Percentiles rank a stretch among this genome's conserved stretches.
Conservation (phyloP, 2,888 invertebrate species). For the Ophion slaviceki region DNA sequence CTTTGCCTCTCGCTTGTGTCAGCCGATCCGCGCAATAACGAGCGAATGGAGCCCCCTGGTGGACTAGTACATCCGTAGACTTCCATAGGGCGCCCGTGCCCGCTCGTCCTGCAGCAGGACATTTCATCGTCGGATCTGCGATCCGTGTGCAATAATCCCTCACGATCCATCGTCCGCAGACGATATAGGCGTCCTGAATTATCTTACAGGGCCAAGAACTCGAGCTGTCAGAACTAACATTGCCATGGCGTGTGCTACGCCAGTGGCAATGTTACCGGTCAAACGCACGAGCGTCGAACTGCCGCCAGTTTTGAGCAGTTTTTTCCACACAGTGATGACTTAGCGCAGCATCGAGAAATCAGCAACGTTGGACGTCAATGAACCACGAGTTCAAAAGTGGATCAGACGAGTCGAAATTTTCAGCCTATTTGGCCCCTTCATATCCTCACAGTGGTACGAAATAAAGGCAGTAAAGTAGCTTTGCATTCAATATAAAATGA, state of each 20-base stretch:
- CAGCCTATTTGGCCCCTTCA: no score
- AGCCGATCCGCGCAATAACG: conserved; percentile 16
- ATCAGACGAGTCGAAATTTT: no score
- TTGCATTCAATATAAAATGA: no score
- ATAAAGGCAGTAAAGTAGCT: no score
- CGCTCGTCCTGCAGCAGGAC: not conserved
- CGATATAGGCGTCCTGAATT: conserved; percentile 50
- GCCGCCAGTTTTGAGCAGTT: no score
- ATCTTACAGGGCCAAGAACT: conserved; percentile 54
- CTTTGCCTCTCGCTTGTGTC: not conserved
- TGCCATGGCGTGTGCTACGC: not conserved
- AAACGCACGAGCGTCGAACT: not conserved
- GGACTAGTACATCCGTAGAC: conserved; percentile 22
- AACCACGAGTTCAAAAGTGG: no score
- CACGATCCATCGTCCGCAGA: conserved; percentile 57
- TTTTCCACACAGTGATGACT: no score
- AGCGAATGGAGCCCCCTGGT: conserved; percentile 17
- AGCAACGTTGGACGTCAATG: no score
- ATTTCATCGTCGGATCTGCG: conserved; percentile 13
- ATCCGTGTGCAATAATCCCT: conserved; percentile 5
- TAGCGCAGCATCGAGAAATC: no score
- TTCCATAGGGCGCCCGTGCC: not conserved
- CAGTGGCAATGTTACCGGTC: not conserved
- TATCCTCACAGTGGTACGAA: no score
- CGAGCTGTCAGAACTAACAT: conserved; percentile 16